Evolutionary conservation across 2,113 vertebrate genomes (phyloP).

Genomic region (Labeo rohita): DNA sequence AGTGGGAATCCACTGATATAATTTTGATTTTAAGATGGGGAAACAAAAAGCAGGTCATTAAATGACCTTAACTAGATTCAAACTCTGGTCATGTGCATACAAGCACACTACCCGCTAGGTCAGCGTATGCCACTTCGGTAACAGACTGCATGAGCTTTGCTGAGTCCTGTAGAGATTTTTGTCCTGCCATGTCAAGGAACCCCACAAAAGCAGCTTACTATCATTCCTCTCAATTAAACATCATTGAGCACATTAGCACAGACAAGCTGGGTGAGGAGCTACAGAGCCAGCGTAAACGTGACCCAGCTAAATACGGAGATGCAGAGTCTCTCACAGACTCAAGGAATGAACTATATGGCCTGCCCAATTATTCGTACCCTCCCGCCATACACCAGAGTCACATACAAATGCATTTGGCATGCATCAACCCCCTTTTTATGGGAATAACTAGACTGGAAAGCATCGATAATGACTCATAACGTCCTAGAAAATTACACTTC

Average conservation of each 20-base stretch:
- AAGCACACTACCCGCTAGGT: neutral
- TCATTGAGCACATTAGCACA: conserved; percentile 29
- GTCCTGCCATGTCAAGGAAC: neutral
- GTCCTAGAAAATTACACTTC: conserved; percentile 26
- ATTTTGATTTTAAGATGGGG: neutral
- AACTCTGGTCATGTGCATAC: neutral
- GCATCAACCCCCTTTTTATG: conserved; percentile 7
- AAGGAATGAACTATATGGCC: neutral
- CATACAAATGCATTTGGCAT: conserved; percentile 5
- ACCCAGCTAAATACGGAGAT: neutral
- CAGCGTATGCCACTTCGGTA: neutral
- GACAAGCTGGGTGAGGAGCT: neutral
- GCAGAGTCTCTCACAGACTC: neutral
- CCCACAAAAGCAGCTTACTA: conserved; percentile 39
- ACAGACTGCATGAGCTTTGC: neutral
- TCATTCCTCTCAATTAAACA: conserved; percentile 40
- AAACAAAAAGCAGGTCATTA: neutral
- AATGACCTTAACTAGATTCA: neutral
- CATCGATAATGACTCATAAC: conserved; percentile 24
- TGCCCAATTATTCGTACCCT: neutral
- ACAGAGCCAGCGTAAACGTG: conserved; percentile 2
- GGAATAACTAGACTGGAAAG: conserved; percentile 19
- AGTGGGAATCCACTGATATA: too few species aligned
- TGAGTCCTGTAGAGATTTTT: conserved; percentile 3
- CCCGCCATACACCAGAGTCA: neutral